Percentiles rank a stretch among this genome's conserved stretches.
These are phyloP conservation scores for Enchytraeus crypticus DNA, from an alignment of 2,888 invertebrate species.

Conservation along the genomic window DNA sequence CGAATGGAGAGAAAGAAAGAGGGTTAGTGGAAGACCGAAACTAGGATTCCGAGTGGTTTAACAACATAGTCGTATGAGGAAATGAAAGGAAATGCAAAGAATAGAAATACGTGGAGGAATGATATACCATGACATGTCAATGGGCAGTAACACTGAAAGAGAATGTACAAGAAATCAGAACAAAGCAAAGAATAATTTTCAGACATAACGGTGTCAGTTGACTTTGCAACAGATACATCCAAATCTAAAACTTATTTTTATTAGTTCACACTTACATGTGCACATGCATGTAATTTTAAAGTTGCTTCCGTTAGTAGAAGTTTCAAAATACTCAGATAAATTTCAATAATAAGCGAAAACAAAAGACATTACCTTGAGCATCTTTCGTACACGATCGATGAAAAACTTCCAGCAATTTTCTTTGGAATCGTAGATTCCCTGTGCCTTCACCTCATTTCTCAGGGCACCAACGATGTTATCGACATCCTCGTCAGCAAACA, in stretches of 20 bases:
- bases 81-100: too few species aligned
- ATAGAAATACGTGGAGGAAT: too few species aligned
- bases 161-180: too few species aligned
- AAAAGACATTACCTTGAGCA: slow-evolving; percentile 50
- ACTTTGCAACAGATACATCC: too few species aligned
- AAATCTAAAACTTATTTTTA: neutral
- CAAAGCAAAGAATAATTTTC: too few species aligned
- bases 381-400: slow-evolving; percentile 79
- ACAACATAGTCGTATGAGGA: too few species aligned
- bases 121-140: too few species aligned
- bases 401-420: slow-evolving; percentile 98
- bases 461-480: slow-evolving; percentile 85
- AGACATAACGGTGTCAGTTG: too few species aligned
- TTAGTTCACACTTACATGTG: neutral
- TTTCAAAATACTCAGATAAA: neutral
- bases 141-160: too few species aligned
- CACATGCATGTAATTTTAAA: neutral
- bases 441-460: slow-evolving; percentile 55
- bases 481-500: slow-evolving; percentile 89
- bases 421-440: slow-evolving; percentile 79
- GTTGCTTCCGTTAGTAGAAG: neutral
- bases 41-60: too few species aligned
- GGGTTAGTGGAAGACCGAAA: too few species aligned
- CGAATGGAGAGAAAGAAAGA: too few species aligned
- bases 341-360: neutral